phyloP scores from a whole-genome alignment of 1,140 invertebrate species.

The Sesamia nonagrioides region DNA sequence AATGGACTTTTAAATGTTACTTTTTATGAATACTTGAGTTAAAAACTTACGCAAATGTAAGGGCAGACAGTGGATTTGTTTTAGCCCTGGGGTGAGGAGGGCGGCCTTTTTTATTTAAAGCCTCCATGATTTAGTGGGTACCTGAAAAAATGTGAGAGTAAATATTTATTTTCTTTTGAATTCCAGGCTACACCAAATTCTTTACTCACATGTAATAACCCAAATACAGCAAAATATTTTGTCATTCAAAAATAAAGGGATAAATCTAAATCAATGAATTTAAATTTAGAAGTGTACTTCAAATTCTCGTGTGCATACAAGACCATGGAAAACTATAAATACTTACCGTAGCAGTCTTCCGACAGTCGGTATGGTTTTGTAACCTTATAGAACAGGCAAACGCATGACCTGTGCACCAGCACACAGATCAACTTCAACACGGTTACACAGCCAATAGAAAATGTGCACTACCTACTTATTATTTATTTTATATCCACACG shows the following conservation, averaged over 20 bases:
- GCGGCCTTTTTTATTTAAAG: slow-evolving; percentile 72
- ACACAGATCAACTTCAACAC: slow-evolving; percentile 26
- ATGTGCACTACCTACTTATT: slow-evolving; percentile 38
- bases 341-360: slow-evolving; percentile 48
- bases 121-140: slow-evolving; percentile 66
- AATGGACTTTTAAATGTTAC: too few species aligned
- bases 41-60: slow-evolving; percentile 87
- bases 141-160: slow-evolving; percentile 33
- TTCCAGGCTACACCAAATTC: too few species aligned
- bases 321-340: slow-evolving; percentile 38
- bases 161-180: background rate
- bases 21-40: background rate
- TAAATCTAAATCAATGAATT: background rate
- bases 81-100: slow-evolving; percentile 85
- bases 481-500: slow-evolving; percentile 44
- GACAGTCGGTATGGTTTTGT: slow-evolving; percentile 46
- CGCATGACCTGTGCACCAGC: slow-evolving; percentile 51
- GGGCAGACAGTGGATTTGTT: slow-evolving; percentile 85
- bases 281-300: background rate
- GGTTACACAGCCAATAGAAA: slow-evolving; percentile 22
- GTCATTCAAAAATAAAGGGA: background rate
- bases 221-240: too few species aligned
- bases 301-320: background rate
- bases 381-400: slow-evolving; percentile 44
- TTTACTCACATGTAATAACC: too few species aligned